A percentile compares a stretch with the other conserved stretches of the same genome.
Conservation (phyloP, 2,888 invertebrate genomes). For the Heterodera filipjevi region DNA sequence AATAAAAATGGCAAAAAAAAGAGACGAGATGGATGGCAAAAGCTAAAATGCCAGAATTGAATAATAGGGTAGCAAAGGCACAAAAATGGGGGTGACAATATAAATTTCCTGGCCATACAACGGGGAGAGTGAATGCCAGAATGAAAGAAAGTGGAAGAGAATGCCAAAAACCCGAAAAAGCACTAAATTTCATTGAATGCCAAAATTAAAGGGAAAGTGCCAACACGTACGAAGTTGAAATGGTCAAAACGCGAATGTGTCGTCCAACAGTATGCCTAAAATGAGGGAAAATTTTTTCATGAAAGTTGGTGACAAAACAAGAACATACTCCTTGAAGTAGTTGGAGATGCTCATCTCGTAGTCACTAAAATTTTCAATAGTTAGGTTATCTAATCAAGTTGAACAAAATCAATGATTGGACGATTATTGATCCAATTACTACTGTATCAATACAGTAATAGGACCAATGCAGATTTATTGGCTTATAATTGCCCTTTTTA, state of each 20-base stretch:
- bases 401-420: no score
- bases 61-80: no score
- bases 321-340: conserved; percentile 50
- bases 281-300: conserved; percentile 21
- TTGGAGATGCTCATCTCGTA: conserved; percentile 57
- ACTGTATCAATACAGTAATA: no score
- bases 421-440: no score
- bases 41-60: background rate
- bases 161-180: background rate
- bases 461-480: no score
- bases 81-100: no score
- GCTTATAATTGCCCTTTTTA: no score
- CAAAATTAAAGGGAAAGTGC: background rate
- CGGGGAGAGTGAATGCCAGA: no score
- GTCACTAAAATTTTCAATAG: conserved; percentile 23
- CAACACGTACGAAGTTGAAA: conserved; percentile 54
- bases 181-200: background rate
- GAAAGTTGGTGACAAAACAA: background rate
- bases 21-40: no score
- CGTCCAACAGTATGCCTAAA: conserved; percentile 51
- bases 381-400: no score
- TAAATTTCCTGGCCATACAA: no score
- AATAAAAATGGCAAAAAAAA: background rate
- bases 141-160: no score
- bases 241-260: conserved; percentile 50